These are phyloP conservation scores for Calidris pygmaea DNA, from an alignment of 2,113 vertebrate genomes.

Conservation along the genomic window DNA sequence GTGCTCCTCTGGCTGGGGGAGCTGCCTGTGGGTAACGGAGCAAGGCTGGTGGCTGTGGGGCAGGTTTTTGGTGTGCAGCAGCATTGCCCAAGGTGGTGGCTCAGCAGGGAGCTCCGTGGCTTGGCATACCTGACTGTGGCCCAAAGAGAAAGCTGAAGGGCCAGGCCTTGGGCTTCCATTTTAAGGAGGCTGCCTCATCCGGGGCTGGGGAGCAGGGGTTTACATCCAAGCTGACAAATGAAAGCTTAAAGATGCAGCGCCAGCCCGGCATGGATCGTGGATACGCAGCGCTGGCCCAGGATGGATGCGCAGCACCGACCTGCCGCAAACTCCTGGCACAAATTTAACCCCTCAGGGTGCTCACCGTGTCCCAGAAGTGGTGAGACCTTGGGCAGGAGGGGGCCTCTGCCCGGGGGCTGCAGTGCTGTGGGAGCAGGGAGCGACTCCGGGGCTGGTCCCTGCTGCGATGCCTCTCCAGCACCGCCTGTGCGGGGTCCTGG, in stretches of 20 bases:
- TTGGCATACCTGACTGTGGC: fast-evolving
- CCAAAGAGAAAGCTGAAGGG: background rate
- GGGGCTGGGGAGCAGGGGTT: background rate
- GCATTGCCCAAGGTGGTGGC: fast-evolving
- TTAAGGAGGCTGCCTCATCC: background rate
- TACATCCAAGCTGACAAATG: background rate
- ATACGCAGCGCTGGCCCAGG: fast-evolving
- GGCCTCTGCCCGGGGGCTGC: background rate
- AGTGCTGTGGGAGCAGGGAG: background rate
- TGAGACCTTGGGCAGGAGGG: background rate
- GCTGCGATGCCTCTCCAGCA: background rate
- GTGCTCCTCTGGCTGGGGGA: background rate
- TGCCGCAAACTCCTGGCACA: background rate
- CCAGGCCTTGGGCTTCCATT: background rate
- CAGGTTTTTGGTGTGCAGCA: background rate
- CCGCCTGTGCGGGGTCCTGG: background rate
- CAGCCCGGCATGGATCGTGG: background rate
- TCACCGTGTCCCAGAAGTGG: background rate
- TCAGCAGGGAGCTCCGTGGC: background rate
- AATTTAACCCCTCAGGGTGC: background rate
- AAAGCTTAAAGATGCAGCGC: fast-evolving
- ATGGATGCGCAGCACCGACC: background rate
- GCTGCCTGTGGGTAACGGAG: background rate
- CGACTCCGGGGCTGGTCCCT: fast-evolving
- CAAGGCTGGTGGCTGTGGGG: background rate